phyloP scores from a whole-genome alignment of 1,140 invertebrate genomes.

The Meloidogyne hapla region DNA sequence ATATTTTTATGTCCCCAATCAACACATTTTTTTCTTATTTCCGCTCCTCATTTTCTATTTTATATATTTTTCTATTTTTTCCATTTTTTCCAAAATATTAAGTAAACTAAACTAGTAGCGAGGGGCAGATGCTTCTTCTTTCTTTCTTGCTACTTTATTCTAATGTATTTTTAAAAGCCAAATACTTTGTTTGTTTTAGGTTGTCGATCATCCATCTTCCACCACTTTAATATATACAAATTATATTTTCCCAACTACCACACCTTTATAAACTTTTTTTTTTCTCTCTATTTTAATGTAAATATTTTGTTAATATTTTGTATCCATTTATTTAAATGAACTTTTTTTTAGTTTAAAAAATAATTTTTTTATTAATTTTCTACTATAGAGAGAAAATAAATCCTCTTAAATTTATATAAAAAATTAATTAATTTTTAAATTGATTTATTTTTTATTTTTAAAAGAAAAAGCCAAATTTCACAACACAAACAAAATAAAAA shows the following conservation, averaged over 20 bases:
- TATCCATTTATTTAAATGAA: constrained; percentile 1
- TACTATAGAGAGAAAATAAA: background rate
- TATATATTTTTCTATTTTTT: background rate
- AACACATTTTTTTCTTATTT: background rate
- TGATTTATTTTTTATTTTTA: background rate
- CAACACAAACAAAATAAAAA: background rate
- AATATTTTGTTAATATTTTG: background rate
- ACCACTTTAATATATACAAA: background rate
- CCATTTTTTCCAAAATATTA: background rate
- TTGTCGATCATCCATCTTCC: background rate
- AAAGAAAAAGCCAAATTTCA: background rate
- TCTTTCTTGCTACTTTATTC: background rate
- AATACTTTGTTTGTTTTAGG: constrained; percentile 3
- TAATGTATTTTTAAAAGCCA: background rate
- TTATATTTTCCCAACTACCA: background rate
- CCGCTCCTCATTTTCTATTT: background rate
- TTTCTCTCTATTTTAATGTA: too few species aligned
- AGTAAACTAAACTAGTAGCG: background rate
- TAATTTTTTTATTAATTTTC: background rate
- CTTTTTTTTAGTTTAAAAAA: background rate
- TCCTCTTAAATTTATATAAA: background rate
- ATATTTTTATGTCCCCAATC: background rate
- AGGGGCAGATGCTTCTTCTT: constrained; percentile 1
- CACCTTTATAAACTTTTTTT: background rate
- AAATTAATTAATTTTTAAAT: background rate